These are phyloP conservation scores for Drepana falcataria DNA, from an alignment of 2,888 invertebrate genomes.

Conservation along the genomic window DNA sequence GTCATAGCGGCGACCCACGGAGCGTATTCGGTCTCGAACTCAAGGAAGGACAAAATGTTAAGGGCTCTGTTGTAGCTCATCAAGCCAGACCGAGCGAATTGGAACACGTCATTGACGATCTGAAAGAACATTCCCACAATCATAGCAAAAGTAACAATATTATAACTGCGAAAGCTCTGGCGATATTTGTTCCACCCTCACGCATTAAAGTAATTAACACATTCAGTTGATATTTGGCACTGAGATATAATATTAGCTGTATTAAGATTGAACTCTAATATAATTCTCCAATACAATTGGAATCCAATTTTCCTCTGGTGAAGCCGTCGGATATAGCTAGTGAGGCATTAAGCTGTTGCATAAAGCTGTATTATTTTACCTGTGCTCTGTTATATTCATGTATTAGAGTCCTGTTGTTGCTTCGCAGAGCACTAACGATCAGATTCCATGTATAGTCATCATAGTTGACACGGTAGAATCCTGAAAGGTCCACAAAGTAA, in stretches of 20 bases:
- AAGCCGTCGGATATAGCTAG: no score
- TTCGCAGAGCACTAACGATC: slow-evolving; percentile 60
- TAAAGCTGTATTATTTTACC: slow-evolving; percentile 17
- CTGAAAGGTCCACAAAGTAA: slow-evolving; percentile 36
- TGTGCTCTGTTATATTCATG: slow-evolving; percentile 86
- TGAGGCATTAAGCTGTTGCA: no score
- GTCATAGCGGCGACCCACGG: slow-evolving; percentile 86
- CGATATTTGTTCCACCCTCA: no score
- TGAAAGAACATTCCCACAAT: slow-evolving; percentile 20
- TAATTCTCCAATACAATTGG: no score
- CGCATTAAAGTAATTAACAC: no score
- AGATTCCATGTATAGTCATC: slow-evolving; percentile 77
- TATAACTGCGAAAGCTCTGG: no score
- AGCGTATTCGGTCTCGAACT: slow-evolving; percentile 83
- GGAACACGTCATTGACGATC: slow-evolving; percentile 88
- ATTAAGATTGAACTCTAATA: no score
- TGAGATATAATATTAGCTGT: no score
- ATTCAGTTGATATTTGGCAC: no score
- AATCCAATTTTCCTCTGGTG: no score
- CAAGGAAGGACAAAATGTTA: slow-evolving; percentile 82
- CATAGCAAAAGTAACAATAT: background rate
- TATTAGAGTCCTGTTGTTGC: slow-evolving; percentile 56
- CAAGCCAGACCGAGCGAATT: slow-evolving; percentile 83
- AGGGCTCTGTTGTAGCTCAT: slow-evolving; percentile 81
- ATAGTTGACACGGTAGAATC: slow-evolving; percentile 84